Evolutionary conservation across 2,888 invertebrate genomes (phyloP).

Genomic region (Formica aserva): DNA sequence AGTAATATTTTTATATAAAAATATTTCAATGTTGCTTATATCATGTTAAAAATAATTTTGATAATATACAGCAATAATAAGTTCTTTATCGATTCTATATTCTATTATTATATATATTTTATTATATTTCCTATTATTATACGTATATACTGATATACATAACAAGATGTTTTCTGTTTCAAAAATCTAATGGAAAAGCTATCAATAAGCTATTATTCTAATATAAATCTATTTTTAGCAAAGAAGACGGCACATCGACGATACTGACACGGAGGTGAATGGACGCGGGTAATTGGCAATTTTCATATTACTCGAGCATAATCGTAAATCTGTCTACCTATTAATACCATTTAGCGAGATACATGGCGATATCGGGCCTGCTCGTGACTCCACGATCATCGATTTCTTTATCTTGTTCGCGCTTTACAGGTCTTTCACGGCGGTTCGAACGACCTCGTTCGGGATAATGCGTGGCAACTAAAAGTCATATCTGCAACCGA

Average conservation of each 20-base stretch:
- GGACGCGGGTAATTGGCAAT: slow-evolving; percentile 29
- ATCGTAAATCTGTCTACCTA: slow-evolving; percentile 44
- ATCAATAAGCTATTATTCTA: background rate
- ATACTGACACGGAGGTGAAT: slow-evolving; percentile 23
- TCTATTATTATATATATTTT: no score
- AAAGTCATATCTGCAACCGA: slow-evolving; percentile 25
- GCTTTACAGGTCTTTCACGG: slow-evolving; percentile 31
- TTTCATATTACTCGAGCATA: slow-evolving; percentile 49
- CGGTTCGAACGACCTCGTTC: slow-evolving; percentile 28
- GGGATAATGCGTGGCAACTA: slow-evolving; percentile 28
- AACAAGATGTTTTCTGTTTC: background rate
- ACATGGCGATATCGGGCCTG: slow-evolving; percentile 29
- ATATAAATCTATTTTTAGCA: slow-evolving; percentile 28
- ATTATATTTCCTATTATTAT: background rate
- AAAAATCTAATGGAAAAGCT: background rate
- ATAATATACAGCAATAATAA: background rate
- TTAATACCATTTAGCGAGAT: slow-evolving; percentile 45
- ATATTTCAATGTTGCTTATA: background rate
- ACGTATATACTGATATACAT: background rate
- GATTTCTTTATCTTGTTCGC: slow-evolving; percentile 47
- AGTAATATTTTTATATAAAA: background rate
- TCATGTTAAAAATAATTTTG: background rate
- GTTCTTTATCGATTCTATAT: background rate
- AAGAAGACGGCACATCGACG: background rate
- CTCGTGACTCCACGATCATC: slow-evolving; percentile 26